Evolutionary conservation across 35 echinoderm and acorn worm genomes (phyloP), one percentile per base, ranked within the genome.

Genomic region (Ptychodera flava): DNA sequence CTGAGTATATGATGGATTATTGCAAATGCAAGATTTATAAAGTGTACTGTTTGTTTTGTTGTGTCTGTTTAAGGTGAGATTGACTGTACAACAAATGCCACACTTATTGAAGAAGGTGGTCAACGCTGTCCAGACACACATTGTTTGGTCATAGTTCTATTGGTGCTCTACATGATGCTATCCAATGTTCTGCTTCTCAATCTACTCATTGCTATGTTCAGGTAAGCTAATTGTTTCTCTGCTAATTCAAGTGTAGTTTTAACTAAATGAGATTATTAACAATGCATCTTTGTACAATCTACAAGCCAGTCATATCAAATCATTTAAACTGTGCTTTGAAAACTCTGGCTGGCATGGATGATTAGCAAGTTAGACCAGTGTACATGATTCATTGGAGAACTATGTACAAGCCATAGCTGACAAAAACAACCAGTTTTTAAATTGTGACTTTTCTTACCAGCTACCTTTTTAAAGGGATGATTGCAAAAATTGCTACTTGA

Each of bases 131-230:
- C 95, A 2, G 79, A 93, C 27, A 80, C 91, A 82, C 91, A 92
- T 28, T 86, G 84, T 30, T 82, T 97, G n/a, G 95, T 89, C 0
- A 78, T 97, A 32, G 35, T 85, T 2, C 88, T 97, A 0, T 77
- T 97, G 0, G 85, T 31, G 29, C 29, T 85, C 1, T 97, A 97
- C 85, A 93, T 97, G 92, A 89, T 97, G 87, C 52, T 97, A 77
- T 93, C 91, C 78, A 97, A 97, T 87, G 89, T 97, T 0, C 76
- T 93, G 31, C 87, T 97, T 15, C 90, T 97, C 28, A 97, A 93
- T 45, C 95, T 97, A 0, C 92, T 97, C 87, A 93, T 97, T 92
- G 95, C 95, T 38, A 97, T 97, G 95, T 97, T 97, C 85, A 97
- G 92, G 95, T 97, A 78, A 76, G 91, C 35, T 22, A n/a, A n/a